Evolutionary conservation across 2,888 invertebrate species (phyloP), one percentile per base, ranked within the genome.

Genomic region (Torymus texanus): DNA sequence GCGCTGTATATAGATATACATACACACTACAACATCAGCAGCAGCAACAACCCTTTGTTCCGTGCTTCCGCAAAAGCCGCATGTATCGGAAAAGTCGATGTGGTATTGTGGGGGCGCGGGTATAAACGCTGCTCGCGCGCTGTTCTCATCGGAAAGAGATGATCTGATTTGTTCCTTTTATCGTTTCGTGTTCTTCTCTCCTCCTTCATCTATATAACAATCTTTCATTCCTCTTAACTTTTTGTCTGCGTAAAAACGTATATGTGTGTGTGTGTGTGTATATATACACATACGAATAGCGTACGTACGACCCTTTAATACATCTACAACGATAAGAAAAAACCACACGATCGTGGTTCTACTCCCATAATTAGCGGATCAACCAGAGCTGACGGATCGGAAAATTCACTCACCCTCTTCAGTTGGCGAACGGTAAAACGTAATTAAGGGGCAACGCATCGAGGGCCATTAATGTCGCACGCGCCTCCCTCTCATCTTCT

Each of bases 391-490:
- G 73, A 74, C 56, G 65, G 65, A 77, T 72, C 24, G 73, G 58
- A 59, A 65, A 67, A 78, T 67, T 62, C 67, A 59, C 21, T 61
- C 16, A 21, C 18, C 41, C 41, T 8, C 0, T 8, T 41, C 8
- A 5, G 8, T 5, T 41, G 1, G 63, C 29, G 0, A 78, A 78
- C 81, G 81, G 81, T 75, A 81, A 71, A 78, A 29, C 67, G 75
- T 78, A 78, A 81, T 81, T 78, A 81, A 81, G 80, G 74, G 73
- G 76, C 80, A 67, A 16, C 41, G 41, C 58, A 59, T 75, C 66
- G 76, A 71, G 76, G 55, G 68, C 73, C 80, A 78, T 81, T 81
- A 81, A 81, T 78, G 80, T 81, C 77, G 77, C 77, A 51, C 11
- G 14, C 41, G 66, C 55, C 53, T 68, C 50, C 18, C 11, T 73